Base-by-base conservation (phyloP, 2,797 vertebrate species). In the Potorous gilbertii region DNA sequence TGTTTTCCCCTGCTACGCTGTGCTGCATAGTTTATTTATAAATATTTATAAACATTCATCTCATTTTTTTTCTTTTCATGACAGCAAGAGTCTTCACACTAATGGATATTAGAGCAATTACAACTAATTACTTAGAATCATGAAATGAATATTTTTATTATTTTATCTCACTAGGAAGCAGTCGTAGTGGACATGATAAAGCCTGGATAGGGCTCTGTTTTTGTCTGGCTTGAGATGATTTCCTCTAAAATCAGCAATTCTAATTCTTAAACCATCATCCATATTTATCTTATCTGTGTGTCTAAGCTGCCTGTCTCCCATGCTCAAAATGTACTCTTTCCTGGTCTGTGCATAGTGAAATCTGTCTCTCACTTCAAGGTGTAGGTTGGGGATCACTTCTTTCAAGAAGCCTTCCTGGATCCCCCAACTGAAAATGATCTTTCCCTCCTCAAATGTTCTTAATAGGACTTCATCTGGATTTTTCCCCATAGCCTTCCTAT, bases 101-200 rank as follows among this genome's bases (percentile, higher is more conserved):
- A 91, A 81, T 55, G 9, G 46, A 12, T 94, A 92, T 95, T 96
- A 91, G 31, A 89, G 27, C 14, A 91, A 54, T 54, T 91, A 66
- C 50, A 96, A 8, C 54, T 57, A 96, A 92, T 66, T 9, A 62
- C 89, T 96, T 96, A 89, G 50, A 91, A 92, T 94, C 16, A 54
- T 93, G 91, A 93, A 95, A 40, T 55, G 21, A 81, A n/a, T 46
- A 13, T 12, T 50, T 89, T 31, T 6, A 94, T 59, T 90, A 94
- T 59, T 90, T 97, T 94, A 96, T 93, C 54, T 95, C 27, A 95
- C 31, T 96, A 18, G 87, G 94, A 96, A 96, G 91, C 95, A 97
- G 94, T 52, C 93, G 95, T 18, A 96, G 56, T 95, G 66, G 90
- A 91, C 97, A 13, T 18, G n/a, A 81, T 50, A 92, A 12, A 93